Base-by-base conservation (phyloP, 37 sponge, comb jelly and placozoan species). In the Tethya wilhelma region DNA sequence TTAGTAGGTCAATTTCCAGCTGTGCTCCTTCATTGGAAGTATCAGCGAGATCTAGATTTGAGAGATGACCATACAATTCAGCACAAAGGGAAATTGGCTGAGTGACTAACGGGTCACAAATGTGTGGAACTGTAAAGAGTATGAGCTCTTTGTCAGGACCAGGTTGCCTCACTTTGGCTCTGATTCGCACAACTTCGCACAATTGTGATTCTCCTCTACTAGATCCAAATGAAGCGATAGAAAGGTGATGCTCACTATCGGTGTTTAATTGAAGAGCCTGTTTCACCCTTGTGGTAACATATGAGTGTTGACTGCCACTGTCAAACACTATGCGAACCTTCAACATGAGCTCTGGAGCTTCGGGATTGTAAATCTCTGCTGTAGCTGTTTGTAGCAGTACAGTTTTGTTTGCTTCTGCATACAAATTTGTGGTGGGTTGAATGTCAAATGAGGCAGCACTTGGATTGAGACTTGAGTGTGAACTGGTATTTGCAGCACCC, bases 291-390 rank as follows among this genome's bases (percentile, higher is more conserved):
- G 30, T 29, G 9, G 82, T 82, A 25, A 82, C 32, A 30, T 82
- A 82, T 44, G 82, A 82, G 4, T 64, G 33, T 34, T 82, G 82
- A 60, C 82, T 72, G 36, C 70, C 78, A 58, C 71, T 45, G 37
- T 81, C 64, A 1, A 71, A 20, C 7, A 71, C 20, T 20, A 42
- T 30, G 4, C 73, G 31, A 3, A 72, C 64, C 32, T 71, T 6
- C 39, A 58, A 23, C 22, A 62, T n/a, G 33, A 6, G 20, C 29
- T 14, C 11, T 3, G 73, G 63, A 4, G 26, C 40, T 11, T 36
- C 9, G 25, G 73, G 73, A 12, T 62, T 33, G 73, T 26, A 57
- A 22, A 69, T 64, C 1, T n/a, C 42, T 2, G 80, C 80, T 14
- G 9, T 17, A 25, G 80, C 80, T 22, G 80, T 69, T 28, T 80